Evolutionary conservation across 2,113 vertebrate genomes (phyloP).

Genomic region (Cromileptes altivelis): DNA sequence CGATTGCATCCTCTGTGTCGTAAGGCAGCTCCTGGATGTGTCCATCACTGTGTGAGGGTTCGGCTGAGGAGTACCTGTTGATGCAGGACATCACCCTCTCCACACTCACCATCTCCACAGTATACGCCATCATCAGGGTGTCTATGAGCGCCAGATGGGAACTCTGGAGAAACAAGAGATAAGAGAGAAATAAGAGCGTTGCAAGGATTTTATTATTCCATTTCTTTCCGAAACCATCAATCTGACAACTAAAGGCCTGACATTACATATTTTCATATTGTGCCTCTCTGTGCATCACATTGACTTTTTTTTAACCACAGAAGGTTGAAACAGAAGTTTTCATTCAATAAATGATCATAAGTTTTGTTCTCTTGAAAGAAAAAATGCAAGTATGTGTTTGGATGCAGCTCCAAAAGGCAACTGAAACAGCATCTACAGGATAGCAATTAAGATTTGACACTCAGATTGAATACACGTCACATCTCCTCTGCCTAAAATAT

Average conservation of each 20-base stretch:
- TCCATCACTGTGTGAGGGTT: conserved; percentile 51
- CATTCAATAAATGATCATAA: background rate
- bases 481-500: background rate
- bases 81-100: conserved; percentile 94
- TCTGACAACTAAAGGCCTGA: background rate
- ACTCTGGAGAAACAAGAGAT: conserved; percentile 86
- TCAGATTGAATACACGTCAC: background rate
- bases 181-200: background rate
- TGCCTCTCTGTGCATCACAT: background rate
- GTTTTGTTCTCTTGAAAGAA: background rate
- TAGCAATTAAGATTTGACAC: too few relatives aligned
- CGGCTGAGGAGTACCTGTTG: conserved; percentile 90
- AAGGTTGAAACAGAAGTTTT: background rate
- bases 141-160: conserved; percentile 97
- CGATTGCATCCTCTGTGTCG: conserved; percentile 95
- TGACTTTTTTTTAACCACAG: background rate
- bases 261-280: background rate
- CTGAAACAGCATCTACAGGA: background rate
- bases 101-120: conserved; percentile 97
- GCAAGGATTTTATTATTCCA: background rate
- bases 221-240: conserved; percentile 5
- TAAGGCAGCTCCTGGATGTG: conserved; percentile 90
- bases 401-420: background rate
- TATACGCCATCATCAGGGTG: conserved; percentile 98
- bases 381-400: background rate